Percentiles rank a stretch among this genome's conserved stretches.
phyloP scores from a whole-genome alignment of 2,113 vertebrate species.

The Ophiodon elongatus region DNA sequence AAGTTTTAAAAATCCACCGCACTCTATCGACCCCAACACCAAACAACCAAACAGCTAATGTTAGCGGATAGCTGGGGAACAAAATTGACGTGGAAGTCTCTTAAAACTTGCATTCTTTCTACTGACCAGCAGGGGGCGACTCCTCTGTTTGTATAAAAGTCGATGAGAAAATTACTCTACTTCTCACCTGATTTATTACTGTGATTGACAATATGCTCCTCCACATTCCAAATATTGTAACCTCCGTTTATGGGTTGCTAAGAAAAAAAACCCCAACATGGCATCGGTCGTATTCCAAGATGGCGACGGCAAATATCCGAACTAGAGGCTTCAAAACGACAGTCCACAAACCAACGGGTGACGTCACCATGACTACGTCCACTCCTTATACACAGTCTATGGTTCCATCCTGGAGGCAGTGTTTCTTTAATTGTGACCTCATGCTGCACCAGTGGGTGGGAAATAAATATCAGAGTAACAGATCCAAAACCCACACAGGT shows the following conservation, averaged over 20 bases:
- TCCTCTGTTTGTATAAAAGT: too few species aligned
- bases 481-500: constrained; percentile 46
- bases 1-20: background rate
- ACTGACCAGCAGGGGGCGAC: too few species aligned
- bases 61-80: background rate
- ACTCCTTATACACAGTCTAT: background rate
- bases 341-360: too few species aligned
- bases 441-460: constrained; percentile 35
- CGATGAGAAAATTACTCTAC: too few species aligned
- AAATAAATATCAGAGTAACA: constrained; percentile 22
- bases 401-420: background rate
- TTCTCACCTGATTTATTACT: too few species aligned
- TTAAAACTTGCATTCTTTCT: too few species aligned
- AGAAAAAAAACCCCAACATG: too few species aligned
- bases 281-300: background rate
- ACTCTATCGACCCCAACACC: background rate
- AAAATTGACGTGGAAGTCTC: background rate
- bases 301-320: background rate
- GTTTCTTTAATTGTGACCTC: constrained; percentile 29
- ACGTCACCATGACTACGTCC: too few species aligned
- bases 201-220: background rate
- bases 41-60: background rate
- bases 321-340: background rate
- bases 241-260: too few species aligned
- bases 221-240: too few species aligned